Percentiles rank a stretch among this genome's conserved stretches.
These are phyloP conservation scores for Dolichallabes microphthalmus DNA, from an alignment of 2,113 vertebrate genomes.

Conservation along the genomic window DNA sequence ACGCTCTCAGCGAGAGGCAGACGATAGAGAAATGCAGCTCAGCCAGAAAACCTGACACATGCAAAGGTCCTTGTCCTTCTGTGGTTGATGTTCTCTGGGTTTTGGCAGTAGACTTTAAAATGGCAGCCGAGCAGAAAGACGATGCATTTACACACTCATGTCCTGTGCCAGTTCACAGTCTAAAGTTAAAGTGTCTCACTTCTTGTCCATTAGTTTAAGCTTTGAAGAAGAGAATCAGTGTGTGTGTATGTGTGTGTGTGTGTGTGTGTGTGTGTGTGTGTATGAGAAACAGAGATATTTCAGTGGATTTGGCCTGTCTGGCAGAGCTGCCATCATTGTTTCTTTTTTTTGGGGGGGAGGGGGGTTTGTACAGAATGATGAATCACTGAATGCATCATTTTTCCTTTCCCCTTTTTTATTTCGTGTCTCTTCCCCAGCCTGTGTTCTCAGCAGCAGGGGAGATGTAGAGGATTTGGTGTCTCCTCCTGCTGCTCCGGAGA, in stretches of 20 bases:
- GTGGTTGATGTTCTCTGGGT: conserved; percentile 17
- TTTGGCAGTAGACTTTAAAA: conserved; percentile 52
- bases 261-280: conserved; percentile 36
- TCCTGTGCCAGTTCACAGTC: conserved; percentile 24
- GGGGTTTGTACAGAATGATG: conserved; percentile 35
- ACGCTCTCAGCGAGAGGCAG: neutral
- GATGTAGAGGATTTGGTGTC: conserved; percentile 61
- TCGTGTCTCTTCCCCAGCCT: conserved; percentile 10
- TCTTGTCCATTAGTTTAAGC: conserved; percentile 13
- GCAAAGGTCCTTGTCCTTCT: conserved; percentile 46
- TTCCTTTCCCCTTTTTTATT: neutral
- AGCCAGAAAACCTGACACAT: conserved; percentile 43
- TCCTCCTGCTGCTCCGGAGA: conserved; percentile 50
- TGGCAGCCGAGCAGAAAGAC: conserved; percentile 10
- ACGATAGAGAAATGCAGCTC: conserved; percentile 16
- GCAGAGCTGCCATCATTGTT: conserved; percentile 22
- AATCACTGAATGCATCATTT: conserved; percentile 2
- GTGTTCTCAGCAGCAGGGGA: conserved; percentile 37
- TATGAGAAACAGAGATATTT: neutral
- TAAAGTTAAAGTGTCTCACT: conserved; percentile 10
- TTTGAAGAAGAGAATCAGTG: conserved; percentile 25
- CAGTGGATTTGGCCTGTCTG: neutral
- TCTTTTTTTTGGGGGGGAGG: too few relatives aligned
- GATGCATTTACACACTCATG: conserved; percentile 3
- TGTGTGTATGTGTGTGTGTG: conserved; percentile 35